Conservation (phyloP, 2,797 vertebrate species). For the Siniperca obscura region DNA sequence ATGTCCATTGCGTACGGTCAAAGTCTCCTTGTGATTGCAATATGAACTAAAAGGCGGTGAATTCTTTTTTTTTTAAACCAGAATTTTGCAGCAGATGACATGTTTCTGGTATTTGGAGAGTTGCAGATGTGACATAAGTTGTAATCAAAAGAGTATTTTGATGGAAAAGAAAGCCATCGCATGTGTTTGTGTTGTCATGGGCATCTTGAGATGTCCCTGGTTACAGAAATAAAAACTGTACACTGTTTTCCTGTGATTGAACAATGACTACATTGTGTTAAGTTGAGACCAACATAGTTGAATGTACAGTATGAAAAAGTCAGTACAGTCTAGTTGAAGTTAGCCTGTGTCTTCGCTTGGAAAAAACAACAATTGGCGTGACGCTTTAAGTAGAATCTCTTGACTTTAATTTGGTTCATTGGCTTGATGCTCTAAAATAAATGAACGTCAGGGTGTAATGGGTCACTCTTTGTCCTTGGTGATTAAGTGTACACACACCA, state of each 20-base stretch:
- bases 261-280: constrained; percentile 30
- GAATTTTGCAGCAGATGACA: not conserved
- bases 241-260: constrained; percentile 3
- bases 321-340: not conserved
- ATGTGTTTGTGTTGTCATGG: not conserved
- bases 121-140: constrained; percentile 1
- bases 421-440: constrained; percentile 1
- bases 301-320: constrained; percentile 22
- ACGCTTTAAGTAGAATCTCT: constrained; percentile 15
- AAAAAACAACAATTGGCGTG: not conserved
- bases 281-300: constrained; percentile 7
- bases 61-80: not conserved
- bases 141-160: not conserved
- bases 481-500: not conserved
- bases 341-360: not conserved
- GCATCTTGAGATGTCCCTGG: constrained; percentile 4
- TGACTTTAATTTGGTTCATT: constrained; percentile 24
- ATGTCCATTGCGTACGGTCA: not conserved
- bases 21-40: not conserved
- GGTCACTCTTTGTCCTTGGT: not conserved
- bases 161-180: constrained; percentile 4
- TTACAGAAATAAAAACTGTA: constrained; percentile 6
- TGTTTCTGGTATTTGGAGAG: not conserved
- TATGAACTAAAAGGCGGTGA: not conserved
- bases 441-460: not conserved